Conservation (phyloP, 2,113 vertebrate species). For the Rhinolophus sinicus region DNA sequence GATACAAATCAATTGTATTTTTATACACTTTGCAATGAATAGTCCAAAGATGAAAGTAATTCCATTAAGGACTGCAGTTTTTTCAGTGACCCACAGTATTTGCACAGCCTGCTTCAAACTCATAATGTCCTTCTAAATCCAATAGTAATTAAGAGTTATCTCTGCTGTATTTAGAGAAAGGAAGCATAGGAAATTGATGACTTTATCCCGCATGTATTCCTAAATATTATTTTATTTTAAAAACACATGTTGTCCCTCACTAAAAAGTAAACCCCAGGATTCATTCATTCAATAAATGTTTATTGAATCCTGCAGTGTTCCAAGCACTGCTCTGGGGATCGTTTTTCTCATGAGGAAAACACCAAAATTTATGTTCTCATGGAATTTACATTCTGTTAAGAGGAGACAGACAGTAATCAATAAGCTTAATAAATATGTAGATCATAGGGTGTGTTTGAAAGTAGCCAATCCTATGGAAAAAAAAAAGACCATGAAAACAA, state of each 20-base stretch:
- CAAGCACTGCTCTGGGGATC: background rate
- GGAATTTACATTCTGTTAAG: background rate
- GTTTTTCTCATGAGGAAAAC: conserved; percentile 5
- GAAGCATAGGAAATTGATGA: background rate
- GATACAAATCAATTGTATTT: background rate
- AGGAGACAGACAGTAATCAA: background rate
- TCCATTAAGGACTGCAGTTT: background rate
- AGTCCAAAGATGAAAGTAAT: background rate
- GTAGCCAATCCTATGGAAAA: background rate
- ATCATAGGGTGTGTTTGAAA: background rate
- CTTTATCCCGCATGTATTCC: background rate
- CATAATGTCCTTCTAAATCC: background rate
- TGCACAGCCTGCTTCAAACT: background rate
- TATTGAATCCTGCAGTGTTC: background rate
- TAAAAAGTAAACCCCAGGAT: background rate
- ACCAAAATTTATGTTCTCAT: background rate
- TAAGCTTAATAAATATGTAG: background rate
- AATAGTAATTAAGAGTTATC: background rate
- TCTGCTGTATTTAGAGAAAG: conserved; percentile 9
- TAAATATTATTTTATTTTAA: conserved; percentile 50
- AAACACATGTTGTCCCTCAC: background rate
- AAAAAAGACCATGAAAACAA: background rate
- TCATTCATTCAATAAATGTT: background rate
- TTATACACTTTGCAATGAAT: background rate
- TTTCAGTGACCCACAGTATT: background rate